phyloP scores from a whole-genome alignment of 2,888 invertebrate genomes.

The Hermaeophaga mercurialis region DNA sequence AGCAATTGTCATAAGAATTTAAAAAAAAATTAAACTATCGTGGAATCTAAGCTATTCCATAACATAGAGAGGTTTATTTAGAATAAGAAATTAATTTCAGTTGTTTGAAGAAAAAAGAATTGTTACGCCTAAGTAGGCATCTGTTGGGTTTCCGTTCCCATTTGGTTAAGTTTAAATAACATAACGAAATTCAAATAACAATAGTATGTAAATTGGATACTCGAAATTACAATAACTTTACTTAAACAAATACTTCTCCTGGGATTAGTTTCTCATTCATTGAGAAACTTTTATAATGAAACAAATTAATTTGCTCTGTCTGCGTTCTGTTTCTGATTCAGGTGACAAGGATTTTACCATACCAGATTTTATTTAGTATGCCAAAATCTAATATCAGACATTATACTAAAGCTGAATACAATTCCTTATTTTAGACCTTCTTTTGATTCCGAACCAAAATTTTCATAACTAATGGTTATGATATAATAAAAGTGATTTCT shows the following conservation, averaged over 20 bases:
- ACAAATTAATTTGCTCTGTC: conserved; percentile 26
- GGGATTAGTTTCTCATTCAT: conserved; percentile 31
- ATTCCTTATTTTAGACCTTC: too few relatives aligned
- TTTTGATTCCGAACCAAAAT: too few relatives aligned
- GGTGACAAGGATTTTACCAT: conserved; percentile 9
- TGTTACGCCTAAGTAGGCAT: not conserved
- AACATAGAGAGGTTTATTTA: too few relatives aligned
- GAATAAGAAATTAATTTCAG: too few relatives aligned
- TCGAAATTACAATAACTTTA: conserved; percentile 31
- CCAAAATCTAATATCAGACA: too few relatives aligned
- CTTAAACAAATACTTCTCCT: conserved; percentile 29
- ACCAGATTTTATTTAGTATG: too few relatives aligned
- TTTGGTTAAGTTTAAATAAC: conserved; percentile 22
- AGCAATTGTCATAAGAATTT: too few relatives aligned
- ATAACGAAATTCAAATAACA: conserved; percentile 28
- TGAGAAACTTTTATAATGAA: conserved; percentile 25
- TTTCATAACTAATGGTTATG: too few relatives aligned
- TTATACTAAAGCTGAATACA: too few relatives aligned
- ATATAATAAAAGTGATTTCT: too few relatives aligned
- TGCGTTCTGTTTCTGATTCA: conserved; percentile 18
- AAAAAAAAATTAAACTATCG: too few relatives aligned
- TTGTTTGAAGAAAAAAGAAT: not conserved
- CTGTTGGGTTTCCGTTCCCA: conserved; percentile 7
- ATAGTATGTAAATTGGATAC: conserved; percentile 32
- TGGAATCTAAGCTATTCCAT: too few relatives aligned